Conservation (phyloP, 2,113 vertebrate species). For the Rhinolophus ferrumequinum region DNA sequence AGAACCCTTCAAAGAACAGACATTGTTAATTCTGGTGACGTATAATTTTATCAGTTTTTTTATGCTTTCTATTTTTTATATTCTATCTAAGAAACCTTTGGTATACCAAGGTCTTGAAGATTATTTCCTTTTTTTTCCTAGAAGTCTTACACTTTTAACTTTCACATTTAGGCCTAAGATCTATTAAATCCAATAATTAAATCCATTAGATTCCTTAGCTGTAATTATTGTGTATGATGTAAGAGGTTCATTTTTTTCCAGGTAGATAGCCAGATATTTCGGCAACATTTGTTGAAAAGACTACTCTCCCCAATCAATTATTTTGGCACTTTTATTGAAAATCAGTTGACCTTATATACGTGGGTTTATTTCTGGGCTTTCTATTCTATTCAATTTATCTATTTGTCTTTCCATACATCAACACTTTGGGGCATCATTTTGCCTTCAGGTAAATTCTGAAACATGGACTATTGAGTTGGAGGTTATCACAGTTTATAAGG, state of each 20-base stretch:
- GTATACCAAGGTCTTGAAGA: background rate
- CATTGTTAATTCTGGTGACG: background rate
- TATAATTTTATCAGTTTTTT: background rate
- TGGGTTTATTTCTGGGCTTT: background rate
- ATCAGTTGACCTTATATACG: background rate
- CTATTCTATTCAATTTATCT: background rate
- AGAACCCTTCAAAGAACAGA: constrained; percentile 14
- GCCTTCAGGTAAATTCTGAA: background rate
- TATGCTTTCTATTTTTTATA: background rate
- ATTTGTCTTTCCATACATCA: background rate
- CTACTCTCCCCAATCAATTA: background rate
- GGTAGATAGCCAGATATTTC: background rate
- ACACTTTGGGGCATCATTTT: background rate
- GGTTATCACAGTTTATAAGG: background rate
- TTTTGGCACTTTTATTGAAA: background rate
- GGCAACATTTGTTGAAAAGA: background rate
- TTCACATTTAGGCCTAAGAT: background rate
- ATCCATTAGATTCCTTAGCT: background rate
- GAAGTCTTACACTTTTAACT: background rate
- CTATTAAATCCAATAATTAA: background rate
- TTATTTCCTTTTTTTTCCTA: background rate
- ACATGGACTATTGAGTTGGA: background rate
- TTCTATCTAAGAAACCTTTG: background rate
- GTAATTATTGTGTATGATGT: background rate
- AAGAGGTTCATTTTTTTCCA: background rate